Evolutionary conservation across 1,140 invertebrate genomes (phyloP), one percentile per base, ranked within the genome.

Genomic region (Hyposmocoma kahamanoa): DNA sequence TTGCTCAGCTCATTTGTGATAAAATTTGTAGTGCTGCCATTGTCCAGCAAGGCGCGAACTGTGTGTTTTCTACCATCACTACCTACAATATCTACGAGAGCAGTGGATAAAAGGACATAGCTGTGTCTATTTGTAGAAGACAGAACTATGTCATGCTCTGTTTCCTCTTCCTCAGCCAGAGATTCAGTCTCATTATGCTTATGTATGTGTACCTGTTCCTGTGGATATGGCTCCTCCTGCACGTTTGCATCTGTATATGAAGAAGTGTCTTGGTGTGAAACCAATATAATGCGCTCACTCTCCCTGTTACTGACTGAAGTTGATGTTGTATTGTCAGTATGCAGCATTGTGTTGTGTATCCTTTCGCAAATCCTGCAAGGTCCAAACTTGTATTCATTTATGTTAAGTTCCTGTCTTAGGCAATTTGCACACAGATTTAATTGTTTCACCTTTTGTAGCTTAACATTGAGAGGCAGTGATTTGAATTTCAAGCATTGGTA

Each of bases 31-130:
- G 46, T 47, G 20, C 30, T 24, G 3, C 46, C 46, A 32, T 47
- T 47, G 32, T 47, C 46, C 13, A 47, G 17, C 39, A 47, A 47
- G 3, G 34, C 46, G 17, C 46, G 46, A 9, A 47, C 19, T 22
- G 5, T 47, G 18, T 38, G 32, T 38, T 22, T 22, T 24, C 24
- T 22, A 39, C 46, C 46, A 34, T 13, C 20, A 22, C 10, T 5
- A 18, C 41, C 46, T 0, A 18, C 11, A 18, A 48, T 17, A 4
- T 26, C 1, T 28, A 48, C 15, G 6, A 48, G 22, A 4, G 34
- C 46, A 2, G 46, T 47, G 5, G 32, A 47, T 2, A 47, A 24
- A 3, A 47, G 18, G 2, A 47, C 34, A 17, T 13, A 17, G 20
- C 15, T 38, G 11, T 22, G n/a, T 3, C 20, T 3, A 2, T 13